Evolutionary conservation across 2,888 invertebrate genomes (phyloP).

Genomic region (Morinoia aosen): DNA sequence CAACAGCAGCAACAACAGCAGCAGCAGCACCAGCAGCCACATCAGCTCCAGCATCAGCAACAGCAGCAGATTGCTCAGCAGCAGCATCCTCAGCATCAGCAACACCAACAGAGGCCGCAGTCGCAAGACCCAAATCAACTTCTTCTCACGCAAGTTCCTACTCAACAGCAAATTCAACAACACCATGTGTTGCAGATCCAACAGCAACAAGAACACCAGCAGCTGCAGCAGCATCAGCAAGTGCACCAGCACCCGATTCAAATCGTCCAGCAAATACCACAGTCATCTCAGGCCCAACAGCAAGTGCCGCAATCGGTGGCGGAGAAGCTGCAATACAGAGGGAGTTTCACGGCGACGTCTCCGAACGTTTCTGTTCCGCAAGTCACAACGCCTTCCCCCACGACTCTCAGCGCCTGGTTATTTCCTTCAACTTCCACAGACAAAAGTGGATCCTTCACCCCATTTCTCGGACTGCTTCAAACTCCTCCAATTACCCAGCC

Average conservation of each 20-base stretch:
- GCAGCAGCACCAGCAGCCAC: constrained; percentile 20
- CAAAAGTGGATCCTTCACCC: constrained; percentile 75
- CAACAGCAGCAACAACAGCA: constrained; percentile 49
- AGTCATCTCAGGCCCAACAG: constrained; percentile 36
- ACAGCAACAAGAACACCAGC: constrained; percentile 49
- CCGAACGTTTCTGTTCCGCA: constrained; percentile 71
- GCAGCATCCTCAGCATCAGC: constrained; percentile 45
- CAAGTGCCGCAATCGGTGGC: neutral
- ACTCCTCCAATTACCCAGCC: constrained; percentile 55
- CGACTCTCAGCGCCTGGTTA: constrained; percentile 80
- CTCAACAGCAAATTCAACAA: constrained; percentile 42
- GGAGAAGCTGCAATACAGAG: constrained; percentile 76
- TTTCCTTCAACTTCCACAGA: constrained; percentile 73
- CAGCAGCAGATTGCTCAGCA: neutral
- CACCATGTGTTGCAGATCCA: constrained; percentile 16
- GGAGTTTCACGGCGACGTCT: constrained; percentile 81
- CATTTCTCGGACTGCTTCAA: constrained; percentile 73
- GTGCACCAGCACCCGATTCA: constrained; percentile 26
- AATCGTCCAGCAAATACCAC: constrained; percentile 15
- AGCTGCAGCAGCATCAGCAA: constrained; percentile 12
- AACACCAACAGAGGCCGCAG: constrained; percentile 14
- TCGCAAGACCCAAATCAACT: constrained; percentile 24
- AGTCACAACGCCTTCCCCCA: constrained; percentile 76
- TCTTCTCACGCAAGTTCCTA: neutral
- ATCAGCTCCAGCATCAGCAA: neutral